These are phyloP conservation scores for Pachyrhynchus sulphureomaculatus DNA, from an alignment of 1,140 invertebrate species.

Conservation along the genomic window DNA sequence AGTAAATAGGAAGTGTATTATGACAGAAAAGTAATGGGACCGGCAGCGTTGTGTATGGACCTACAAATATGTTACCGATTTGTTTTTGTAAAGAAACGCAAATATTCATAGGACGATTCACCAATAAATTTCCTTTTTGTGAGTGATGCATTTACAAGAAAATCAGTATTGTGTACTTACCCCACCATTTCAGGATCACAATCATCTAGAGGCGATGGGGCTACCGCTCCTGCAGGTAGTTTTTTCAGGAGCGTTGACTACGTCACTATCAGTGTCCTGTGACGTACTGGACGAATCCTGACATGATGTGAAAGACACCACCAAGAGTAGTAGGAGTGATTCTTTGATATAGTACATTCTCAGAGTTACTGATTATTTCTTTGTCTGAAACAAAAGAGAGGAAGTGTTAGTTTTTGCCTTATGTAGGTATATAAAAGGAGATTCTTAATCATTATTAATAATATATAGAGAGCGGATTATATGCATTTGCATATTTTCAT, in stretches of 20 bases:
- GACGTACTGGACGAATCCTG: background rate
- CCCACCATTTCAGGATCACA: constrained; percentile 86
- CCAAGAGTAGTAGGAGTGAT: constrained; percentile 25
- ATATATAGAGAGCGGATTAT: too few relatives aligned
- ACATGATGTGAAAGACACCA: constrained; percentile 16
- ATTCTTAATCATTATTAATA: too few relatives aligned
- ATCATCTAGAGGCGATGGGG: constrained; percentile 58
- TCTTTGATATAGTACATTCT: constrained; percentile 17
- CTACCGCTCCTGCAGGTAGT: constrained; percentile 25
- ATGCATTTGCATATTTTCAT: too few relatives aligned
- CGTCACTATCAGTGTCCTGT: constrained; percentile 33
- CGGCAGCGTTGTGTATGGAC: too few relatives aligned
- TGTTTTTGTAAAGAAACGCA: background rate
- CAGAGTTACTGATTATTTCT: constrained; percentile 53
- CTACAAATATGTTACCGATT: too few relatives aligned
- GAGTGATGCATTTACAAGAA: background rate
- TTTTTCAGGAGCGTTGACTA: constrained; percentile 39
- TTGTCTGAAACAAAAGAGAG: constrained; percentile 1
- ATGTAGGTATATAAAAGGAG: too few relatives aligned
- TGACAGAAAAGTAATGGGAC: too few relatives aligned
- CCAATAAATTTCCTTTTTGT: background rate
- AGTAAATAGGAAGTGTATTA: too few relatives aligned
- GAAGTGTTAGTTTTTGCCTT: too few relatives aligned
- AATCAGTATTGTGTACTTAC: constrained; percentile 55
- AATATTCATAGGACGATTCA: background rate